Conservation (phyloP, 1,140 invertebrate species). For the Tetraneura akinire region DNA sequence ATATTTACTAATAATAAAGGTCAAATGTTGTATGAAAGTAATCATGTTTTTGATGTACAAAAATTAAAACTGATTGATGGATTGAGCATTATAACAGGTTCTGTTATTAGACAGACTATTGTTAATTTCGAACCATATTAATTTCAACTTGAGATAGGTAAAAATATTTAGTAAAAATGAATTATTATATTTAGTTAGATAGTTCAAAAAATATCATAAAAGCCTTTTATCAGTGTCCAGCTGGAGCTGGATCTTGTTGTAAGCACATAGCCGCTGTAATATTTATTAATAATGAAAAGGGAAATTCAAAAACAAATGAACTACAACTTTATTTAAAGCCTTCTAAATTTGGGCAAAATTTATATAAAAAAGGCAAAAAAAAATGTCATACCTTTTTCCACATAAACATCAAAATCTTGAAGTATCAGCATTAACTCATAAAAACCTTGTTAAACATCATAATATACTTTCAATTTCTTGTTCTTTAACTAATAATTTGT, state of each 20-base stretch:
- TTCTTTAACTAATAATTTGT: neutral
- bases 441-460: neutral
- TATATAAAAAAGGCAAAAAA: neutral
- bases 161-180: neutral
- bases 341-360: neutral
- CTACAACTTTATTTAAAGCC: neutral
- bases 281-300: neutral
- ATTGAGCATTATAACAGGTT: conserved; percentile 5
- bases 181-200: neutral
- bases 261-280: neutral
- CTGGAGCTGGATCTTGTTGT: neutral
- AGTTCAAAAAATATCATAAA: neutral
- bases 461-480: conserved; percentile 17
- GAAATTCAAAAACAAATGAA: neutral
- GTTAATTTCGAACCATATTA: neutral
- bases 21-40: conserved; percentile 1
- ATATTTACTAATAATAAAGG: neutral
- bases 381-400: neutral
- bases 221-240: neutral
- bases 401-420: neutral
- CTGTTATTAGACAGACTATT: neutral
- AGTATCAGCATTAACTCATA: neutral
- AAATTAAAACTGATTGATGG: conserved; percentile 6
- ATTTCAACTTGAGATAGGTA: neutral
- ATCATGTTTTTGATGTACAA: neutral